Base-by-base conservation (phyloP, 2,888 invertebrate genomes). In the Carabus problematicus region DNA sequence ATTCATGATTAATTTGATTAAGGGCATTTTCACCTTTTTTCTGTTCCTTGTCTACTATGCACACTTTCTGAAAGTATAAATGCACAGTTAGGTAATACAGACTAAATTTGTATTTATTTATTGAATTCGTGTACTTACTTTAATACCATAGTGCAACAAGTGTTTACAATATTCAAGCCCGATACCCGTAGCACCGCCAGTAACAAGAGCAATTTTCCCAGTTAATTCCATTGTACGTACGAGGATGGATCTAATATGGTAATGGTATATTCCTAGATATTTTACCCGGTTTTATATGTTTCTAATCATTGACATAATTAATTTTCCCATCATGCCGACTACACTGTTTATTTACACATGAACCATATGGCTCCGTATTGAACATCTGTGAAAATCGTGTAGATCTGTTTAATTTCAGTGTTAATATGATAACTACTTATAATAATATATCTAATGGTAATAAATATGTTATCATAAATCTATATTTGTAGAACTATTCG, bases 1-100 rank as follows among this genome's bases (percentile, higher is more conserved):
- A 88, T 76, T 87, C 86, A 29, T 84, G 83, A 14, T 86, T 85
- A 19, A 91, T 80, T 69, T 86, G 85, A 64, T 87, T 86, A 1
- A 86, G 84, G 42, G 90, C 84, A 76, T 87, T 85, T 73, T 89
- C 88, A 14, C 90, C 91, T 67, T 73, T 75, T 63, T 71, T 70
- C 4, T 70, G 70, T 66, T 79, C 72, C 1, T 77, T 70, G 70
- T 80, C 80, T 1, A 75, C 76, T 29, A 80, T 77, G 8, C 77
- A 73, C 1, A 80, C 75, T 12, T 74, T 78, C 80, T 80, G 49
- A 39, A 73, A 52, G 3, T 73, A 55, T 64, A 70, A 39, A 68
- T 12, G 55, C 8, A 29, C 18, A 29, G 8, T 59, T 29, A 29
- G 29, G 29, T 29, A 6, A 3, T 29, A 29, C 29, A 29, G 1